Conservation (phyloP, 2,888 invertebrate genomes). For the Osmoderma eremita region DNA sequence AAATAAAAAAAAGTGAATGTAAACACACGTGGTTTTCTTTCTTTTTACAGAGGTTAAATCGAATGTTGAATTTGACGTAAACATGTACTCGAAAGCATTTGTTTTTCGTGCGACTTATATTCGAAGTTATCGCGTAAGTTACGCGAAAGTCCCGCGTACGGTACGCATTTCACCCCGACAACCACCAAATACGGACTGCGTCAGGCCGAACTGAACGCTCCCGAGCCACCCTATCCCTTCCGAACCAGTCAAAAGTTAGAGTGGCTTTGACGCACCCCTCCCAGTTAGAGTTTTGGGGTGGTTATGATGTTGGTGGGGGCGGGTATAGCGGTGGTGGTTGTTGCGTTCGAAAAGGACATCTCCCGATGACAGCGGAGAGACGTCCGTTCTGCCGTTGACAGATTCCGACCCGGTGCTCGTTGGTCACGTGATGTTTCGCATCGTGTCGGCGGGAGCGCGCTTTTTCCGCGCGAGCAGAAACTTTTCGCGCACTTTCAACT, state of each 20-base stretch:
- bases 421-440: slow-evolving; percentile 49
- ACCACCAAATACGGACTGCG: slow-evolving; percentile 55
- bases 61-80: neutral
- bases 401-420: slow-evolving; percentile 48
- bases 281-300: slow-evolving; percentile 45
- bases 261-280: slow-evolving; percentile 53
- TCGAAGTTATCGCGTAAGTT: neutral
- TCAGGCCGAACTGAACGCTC: slow-evolving; percentile 48
- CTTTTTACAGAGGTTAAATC: neutral
- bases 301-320: slow-evolving; percentile 36
- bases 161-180: slow-evolving; percentile 47
- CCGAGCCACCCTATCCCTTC: slow-evolving; percentile 41
- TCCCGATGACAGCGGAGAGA: slow-evolving; percentile 52
- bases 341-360: slow-evolving; percentile 47
- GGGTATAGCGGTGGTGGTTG: slow-evolving; percentile 14
- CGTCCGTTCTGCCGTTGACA: slow-evolving; percentile 55
- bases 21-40: slow-evolving; percentile 16
- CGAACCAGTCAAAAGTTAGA: slow-evolving; percentile 50
- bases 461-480: slow-evolving; percentile 24
- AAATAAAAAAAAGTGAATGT: slow-evolving; percentile 5
- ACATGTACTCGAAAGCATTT: neutral
- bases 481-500: slow-evolving; percentile 5
- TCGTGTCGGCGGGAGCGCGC: slow-evolving; percentile 15
- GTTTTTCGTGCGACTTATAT: no score
- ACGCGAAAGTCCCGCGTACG: slow-evolving; percentile 17